Evolutionary conservation across 2,888 invertebrate genomes (phyloP), one percentile per base, ranked within the genome.

Genomic region (Pseudococcus jackbeardsleyi): DNA sequence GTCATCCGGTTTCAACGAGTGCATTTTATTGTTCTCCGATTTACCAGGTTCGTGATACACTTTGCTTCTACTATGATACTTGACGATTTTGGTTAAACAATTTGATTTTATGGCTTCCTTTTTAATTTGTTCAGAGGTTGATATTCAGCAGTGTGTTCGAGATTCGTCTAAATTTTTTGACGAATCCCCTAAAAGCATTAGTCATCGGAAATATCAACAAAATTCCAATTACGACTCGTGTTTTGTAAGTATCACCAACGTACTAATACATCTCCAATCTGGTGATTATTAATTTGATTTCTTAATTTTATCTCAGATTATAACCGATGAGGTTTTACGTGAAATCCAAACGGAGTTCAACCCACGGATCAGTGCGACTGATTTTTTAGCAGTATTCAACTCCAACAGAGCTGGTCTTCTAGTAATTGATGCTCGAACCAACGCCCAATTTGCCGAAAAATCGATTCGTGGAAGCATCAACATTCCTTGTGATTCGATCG

Each of bases 11-110:
- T 99, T 99, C 92, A 99, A 99, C 91, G 99, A 99, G 91, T 99
- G 99, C 91, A 99, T 99, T 90, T 93, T 99, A 64, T 93, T 99
- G 33, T 99, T 99, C 92, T 99, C 99, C n/a, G 99, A 99, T 93
- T 93, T 99, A 91, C 99, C 99, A 90, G 94, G 94, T 91, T 33
- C 1, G 33, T 33, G 4, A 15, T 4, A 50, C 12, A 8, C 4
- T 15, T 15, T 12, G 0, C 42, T 42, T 9, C 7, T 9, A 8
- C 42, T 42, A 9, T 42, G 0, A 42, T 42, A 5, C 6, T 0
- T 42, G 8, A 42, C 11, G 48, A 50, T 50, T 50, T 12, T 15
- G 8, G 4, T 0, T 50, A 11, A 50, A 46, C 12, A 1, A 50
- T 19, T 68, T 26, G 7, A 22, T 68, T 9, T 4, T 26, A 42